Conservation (phyloP, 2,113 vertebrate genomes). For the Sceloporus undulatus region DNA sequence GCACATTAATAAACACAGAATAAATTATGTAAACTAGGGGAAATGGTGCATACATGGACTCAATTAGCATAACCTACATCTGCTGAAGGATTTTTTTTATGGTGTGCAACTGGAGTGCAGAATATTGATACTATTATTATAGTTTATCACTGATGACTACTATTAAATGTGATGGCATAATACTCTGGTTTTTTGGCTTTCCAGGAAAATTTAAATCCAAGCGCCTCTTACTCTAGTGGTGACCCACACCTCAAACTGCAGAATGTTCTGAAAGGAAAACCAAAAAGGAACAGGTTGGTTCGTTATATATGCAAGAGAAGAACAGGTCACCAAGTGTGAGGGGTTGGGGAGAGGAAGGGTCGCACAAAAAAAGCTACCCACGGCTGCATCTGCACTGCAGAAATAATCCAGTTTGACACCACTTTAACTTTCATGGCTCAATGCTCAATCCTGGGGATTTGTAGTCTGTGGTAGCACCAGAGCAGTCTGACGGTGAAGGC, state of each 20-base stretch:
- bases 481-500: too few relatives aligned
- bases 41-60: background rate
- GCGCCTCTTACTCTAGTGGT: background rate
- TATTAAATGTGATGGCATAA: background rate
- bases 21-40: background rate
- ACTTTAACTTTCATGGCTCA: too few relatives aligned
- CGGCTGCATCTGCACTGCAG: too few relatives aligned
- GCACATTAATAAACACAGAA: background rate
- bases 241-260: background rate
- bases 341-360: background rate
- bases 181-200: background rate
- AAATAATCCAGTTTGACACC: too few relatives aligned
- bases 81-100: background rate
- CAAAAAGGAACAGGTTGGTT: background rate
- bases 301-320: background rate
- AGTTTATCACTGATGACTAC: too few relatives aligned
- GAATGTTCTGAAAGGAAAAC: too few relatives aligned
- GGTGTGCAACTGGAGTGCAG: background rate
- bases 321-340: too few relatives aligned
- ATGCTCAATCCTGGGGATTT: too few relatives aligned
- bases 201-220: background rate
- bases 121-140: background rate
- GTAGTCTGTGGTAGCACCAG: too few relatives aligned
- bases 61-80: background rate
- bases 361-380: background rate